Evolutionary conservation across 2,888 invertebrate genomes (phyloP).

Genomic region (Aphrophora alni): DNA sequence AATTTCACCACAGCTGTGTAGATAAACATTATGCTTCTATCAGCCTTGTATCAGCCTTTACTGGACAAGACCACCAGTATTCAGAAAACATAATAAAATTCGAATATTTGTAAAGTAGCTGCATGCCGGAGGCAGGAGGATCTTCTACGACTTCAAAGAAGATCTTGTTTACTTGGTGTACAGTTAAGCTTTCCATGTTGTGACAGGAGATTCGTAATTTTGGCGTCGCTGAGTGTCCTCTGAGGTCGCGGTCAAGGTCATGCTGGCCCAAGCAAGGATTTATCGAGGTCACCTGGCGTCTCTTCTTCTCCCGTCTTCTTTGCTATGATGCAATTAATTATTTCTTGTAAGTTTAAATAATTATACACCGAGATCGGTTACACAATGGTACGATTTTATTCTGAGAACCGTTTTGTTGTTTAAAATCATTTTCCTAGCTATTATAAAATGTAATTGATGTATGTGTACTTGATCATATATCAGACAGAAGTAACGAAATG

Average conservation of each 20-base stretch:
- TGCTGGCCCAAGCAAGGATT: neutral
- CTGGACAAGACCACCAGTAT: too few relatives aligned
- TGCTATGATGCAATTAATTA: neutral
- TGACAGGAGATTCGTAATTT: neutral
- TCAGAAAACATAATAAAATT: too few relatives aligned
- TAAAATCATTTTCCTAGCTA: neutral
- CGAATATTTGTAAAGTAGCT: too few relatives aligned
- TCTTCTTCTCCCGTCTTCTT: neutral
- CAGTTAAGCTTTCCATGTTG: neutral
- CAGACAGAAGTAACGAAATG: too few relatives aligned
- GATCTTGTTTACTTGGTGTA: neutral
- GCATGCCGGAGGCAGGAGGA: neutral
- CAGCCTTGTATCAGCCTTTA: too few relatives aligned
- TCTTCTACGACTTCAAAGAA: neutral
- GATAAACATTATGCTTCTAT: too few relatives aligned
- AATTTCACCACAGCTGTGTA: too few relatives aligned
- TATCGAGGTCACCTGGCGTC: neutral
- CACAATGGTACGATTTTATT: neutral
- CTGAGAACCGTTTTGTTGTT: neutral
- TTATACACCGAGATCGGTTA: neutral
- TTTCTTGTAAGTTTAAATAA: neutral
- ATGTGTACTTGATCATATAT: too few relatives aligned
- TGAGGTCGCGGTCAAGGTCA: slow-evolving; percentile 1
- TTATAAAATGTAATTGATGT: too few relatives aligned
- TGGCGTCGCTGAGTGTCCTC: neutral